Base-by-base conservation (phyloP, 1,140 invertebrate genomes). In the Linepithema humile region DNA sequence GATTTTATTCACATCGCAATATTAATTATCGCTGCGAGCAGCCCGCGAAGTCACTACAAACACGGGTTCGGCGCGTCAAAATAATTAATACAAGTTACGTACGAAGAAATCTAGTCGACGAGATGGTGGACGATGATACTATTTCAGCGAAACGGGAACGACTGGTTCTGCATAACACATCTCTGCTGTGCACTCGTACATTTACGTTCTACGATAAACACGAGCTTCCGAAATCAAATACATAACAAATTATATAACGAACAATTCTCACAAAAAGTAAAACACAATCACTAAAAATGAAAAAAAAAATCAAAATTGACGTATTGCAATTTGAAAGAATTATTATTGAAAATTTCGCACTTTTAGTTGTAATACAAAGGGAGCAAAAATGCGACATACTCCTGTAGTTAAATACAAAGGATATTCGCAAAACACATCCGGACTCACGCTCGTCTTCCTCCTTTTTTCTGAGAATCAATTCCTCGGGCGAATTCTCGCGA, bases 1-100 rank as follows among this genome's bases (percentile, higher is more conserved):
- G 83, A 88, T 89, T 89, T 88, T 84, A 86, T 89, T 89, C 88
- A 80, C 84, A 84, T 88, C 84, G 23, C 77, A 84, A 84, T 84
- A 89, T 89, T 89, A 88, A 89, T 89, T 89, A 89, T 86, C 69
- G 59, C 73, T 48, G 59, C 67, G 86, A 82, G 86, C 40, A 84
- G 62, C 26, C 75, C 70, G 70, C 69, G 20, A 69, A 64, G 82
- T 65, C 65, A 45, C 85, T 82, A 74, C 45, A 88, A 85, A 88
- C 87, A 85, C 67, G 87, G 62, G 53, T 65, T 57, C 45, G 60
- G 40, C 86, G 59, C 83, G 86, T 88, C 87, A 70, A 88, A 88
- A 85, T 88, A 88, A 88, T 87, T 85, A 85, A 88, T 88, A 88
- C 83, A 53, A 70, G 48, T 45, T 26, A 48, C 72, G 5, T 55